Base-by-base conservation (phyloP, 2,113 vertebrate species). In the Collichthys lucidus region DNA sequence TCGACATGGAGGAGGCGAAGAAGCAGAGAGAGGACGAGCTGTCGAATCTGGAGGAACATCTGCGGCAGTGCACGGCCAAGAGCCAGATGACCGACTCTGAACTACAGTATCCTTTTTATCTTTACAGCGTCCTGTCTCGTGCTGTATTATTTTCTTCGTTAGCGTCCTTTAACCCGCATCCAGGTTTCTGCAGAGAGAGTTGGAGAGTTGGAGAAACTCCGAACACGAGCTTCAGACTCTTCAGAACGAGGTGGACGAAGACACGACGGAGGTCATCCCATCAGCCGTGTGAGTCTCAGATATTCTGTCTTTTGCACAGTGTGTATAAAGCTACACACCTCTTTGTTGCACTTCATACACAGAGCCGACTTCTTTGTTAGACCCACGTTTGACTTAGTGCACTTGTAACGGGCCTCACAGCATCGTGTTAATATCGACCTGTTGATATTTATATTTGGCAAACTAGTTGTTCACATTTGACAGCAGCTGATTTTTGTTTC, bases 221-320 rank as follows among this genome's bases (percentile, higher is more conserved):
- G 95, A 96, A 42, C 88, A 93, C 3, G 92, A 96, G 74, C 93
- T 96, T 2, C 84, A 92, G 31, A 71, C 74, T 52, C 72, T 96
- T 78, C 91, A 95, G 86, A 87, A 72, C 15, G 94, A 95, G 69
- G 89, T 94, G 61, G 89, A 94, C 11, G 95, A 96, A 63, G 95
- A 96, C 78, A 95, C 94, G n/a, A 96, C 94, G 0, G 94, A 94
- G 31, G 44, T 95, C 66, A 95, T 96, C 78, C 95, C 94, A 10
- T 94, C 96, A 42, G 90, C 94, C 70, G 86, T 95, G 95, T 96
- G 88, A 90, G 94, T 86, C 17, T 47, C 52, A 9, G 2, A 3
- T 29, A 12, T 5, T 12, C 35, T 2, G 35, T 35, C 35, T 8
- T 31, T 5, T 35, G 35, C 35, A 35, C 35, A 35, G 35, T 8